Base-by-base conservation (phyloP, 1,140 invertebrate species). In the Lineus longissimus region DNA sequence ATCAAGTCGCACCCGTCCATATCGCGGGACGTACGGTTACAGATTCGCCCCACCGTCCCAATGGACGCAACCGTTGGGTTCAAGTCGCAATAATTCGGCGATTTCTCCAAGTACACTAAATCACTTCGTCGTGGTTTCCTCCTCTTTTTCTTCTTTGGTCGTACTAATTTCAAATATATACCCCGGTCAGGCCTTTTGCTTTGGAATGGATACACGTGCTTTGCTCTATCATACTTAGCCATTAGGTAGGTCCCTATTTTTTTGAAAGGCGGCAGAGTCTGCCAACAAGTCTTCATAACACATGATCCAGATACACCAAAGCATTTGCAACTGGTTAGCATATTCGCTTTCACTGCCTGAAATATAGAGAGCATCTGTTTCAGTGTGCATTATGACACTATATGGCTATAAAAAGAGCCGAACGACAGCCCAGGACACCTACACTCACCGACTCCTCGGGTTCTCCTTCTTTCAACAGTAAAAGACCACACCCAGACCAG, bases 231-330 rank as follows among this genome's bases (percentile, higher is more conserved):
- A 83, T 94, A 95, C 73, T 91, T 91, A 66, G 88, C 87, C 85
- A 90, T 69, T 45, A 97, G 85, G 63, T 87, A 87, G 70, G 92
- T 89, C 47, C 92, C 94, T 57, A 96, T 88, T 75, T 88, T 85
- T 62, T 89, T 85, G 85, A 97, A 96, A 23, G 88, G 87, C 13
- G 92, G 91, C 73, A 95, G 81, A 19, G 90, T 91, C 76, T 90
- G 90, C 95, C 95, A 98, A 79, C 95, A 98, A 2, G 94, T 97
- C 78, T 91, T 91, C 82, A 96, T 87, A 9, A 92, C 93, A 77
- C 95, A 98, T 51, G 93, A 94, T 4, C 95, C 95, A 45, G 93
- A 96, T 29, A 97, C 92, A 4, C 95, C 95, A 79, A 97, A 95
- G 77, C 95, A 98, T 80, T 95, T 96, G 84, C 94, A 97, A 27